These are phyloP conservation scores for Callocephalon fimbriatum DNA, from an alignment of 2,113 vertebrate genomes.

Conservation along the genomic window DNA sequence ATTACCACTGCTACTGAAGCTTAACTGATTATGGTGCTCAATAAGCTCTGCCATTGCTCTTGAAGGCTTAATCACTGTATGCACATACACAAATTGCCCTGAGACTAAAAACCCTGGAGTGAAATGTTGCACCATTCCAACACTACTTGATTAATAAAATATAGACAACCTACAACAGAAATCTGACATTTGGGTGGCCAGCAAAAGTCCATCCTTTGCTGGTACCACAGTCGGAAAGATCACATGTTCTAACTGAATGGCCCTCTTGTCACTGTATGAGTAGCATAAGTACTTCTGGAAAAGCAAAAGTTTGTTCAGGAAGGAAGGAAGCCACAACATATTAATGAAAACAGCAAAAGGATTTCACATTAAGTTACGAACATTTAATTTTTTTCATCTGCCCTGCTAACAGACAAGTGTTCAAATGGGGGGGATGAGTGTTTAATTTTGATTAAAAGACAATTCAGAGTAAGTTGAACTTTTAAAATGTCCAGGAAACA, in stretches of 20 bases:
- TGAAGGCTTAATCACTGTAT: neutral
- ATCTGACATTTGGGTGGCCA: neutral
- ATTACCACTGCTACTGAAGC: neutral
- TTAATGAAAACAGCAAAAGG: neutral
- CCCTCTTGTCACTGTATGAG: neutral
- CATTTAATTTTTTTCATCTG: neutral
- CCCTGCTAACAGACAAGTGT: neutral
- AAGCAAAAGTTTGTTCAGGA: neutral
- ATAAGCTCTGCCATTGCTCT: rapidly evolving
- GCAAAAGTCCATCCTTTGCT: neutral
- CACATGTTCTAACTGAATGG: neutral
- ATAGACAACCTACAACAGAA: neutral
- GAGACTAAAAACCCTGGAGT: neutral
- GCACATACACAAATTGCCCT: neutral
- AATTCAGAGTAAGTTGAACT: neutral
- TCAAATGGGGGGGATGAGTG: neutral
- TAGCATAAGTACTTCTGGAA: neutral
- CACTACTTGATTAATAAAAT: neutral
- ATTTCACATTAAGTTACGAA: neutral
- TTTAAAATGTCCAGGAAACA: neutral
- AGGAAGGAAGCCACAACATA: neutral
- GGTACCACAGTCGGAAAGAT: neutral
- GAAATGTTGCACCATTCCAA: neutral
- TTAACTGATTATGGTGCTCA: neutral
- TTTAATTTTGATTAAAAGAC: neutral